phyloP scores from a whole-genome alignment of 2,797 vertebrate genomes.

The Lates japonicus region DNA sequence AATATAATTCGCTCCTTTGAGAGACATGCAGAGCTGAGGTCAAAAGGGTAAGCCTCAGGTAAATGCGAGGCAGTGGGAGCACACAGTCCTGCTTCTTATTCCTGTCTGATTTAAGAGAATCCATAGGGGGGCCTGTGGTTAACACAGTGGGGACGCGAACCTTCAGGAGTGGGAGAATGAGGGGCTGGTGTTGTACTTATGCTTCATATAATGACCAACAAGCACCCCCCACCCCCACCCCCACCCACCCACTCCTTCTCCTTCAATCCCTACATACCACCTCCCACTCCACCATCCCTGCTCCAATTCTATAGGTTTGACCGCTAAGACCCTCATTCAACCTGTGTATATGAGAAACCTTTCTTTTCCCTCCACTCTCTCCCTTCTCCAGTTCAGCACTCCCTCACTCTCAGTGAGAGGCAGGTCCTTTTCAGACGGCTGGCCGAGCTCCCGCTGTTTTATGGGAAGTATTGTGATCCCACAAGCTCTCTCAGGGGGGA shows the following conservation, averaged over 20 bases:
- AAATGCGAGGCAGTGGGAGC: conserved; percentile 79
- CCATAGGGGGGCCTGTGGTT: conserved; percentile 79
- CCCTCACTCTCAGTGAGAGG: conserved; percentile 67
- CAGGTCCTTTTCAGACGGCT: conserved; percentile 75
- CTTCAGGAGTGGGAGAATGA: conserved; percentile 75
- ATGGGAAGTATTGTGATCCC: conserved; percentile 84
- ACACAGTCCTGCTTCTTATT: conserved; percentile 74
- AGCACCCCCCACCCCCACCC: conserved; percentile 41
- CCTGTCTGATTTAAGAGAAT: conserved; percentile 79
- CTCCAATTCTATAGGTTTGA: conserved; percentile 78
- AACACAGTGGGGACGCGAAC: conserved; percentile 78
- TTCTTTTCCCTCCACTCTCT: conserved; percentile 57
- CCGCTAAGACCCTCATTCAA: conserved; percentile 80
- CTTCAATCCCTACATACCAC: conserved; percentile 69
- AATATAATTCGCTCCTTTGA: conserved; percentile 70
- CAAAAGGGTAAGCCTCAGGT: conserved; percentile 85
- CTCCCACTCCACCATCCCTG: conserved; percentile 68
- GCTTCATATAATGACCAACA: conserved; percentile 79
- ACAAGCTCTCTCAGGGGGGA: conserved; percentile 73
- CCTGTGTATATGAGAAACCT: conserved; percentile 73
- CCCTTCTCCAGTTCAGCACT: conserved; percentile 68
- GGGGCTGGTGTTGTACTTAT: conserved; percentile 74
- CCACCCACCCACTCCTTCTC: conserved; percentile 16
- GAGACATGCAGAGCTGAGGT: conserved; percentile 70
- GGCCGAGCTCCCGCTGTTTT: conserved; percentile 80